These are phyloP conservation scores for Druon quercuslanigerum DNA, from an alignment of 1,140 invertebrate genomes.

Conservation along the genomic window DNA sequence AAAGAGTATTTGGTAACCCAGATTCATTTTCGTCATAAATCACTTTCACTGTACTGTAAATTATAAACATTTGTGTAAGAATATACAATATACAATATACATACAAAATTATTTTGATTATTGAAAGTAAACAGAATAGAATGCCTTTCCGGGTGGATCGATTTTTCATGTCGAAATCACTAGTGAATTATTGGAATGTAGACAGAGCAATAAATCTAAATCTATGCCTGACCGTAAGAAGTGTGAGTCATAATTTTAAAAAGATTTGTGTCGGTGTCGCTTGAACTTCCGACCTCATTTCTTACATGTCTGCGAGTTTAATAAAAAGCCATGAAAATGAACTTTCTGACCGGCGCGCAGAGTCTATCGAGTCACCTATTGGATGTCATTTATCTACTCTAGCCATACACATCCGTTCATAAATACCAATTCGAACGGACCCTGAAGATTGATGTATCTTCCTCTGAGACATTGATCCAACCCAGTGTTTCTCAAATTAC, in stretches of 20 bases:
- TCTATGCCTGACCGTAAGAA: neutral
- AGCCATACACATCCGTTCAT: slow-evolving; percentile 20
- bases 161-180: slow-evolving; percentile 18
- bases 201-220: slow-evolving; percentile 27
- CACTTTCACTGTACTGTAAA: too few species aligned
- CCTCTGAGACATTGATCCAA: slow-evolving; percentile 21
- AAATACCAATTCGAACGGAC: slow-evolving; percentile 23
- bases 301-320: slow-evolving; percentile 8
- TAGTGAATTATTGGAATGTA: slow-evolving; percentile 26
- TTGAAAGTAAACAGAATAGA: neutral
- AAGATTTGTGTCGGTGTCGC: slow-evolving; percentile 26
- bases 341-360: slow-evolving; percentile 26
- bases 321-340: slow-evolving; percentile 20
- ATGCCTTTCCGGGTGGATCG: neutral
- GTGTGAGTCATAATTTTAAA: slow-evolving; percentile 22
- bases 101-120: neutral
- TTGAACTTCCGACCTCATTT: slow-evolving; percentile 28
- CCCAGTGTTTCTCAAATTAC: slow-evolving; percentile 30
- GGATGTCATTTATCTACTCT: slow-evolving; percentile 24
- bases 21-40: too few species aligned
- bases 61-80: too few species aligned
- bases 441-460: slow-evolving; percentile 27
- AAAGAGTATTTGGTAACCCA: too few species aligned
- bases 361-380: slow-evolving; percentile 29
- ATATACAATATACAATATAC: too few species aligned